Evolutionary conservation across 1,140 invertebrate species (phyloP).

Genomic region (Eriosoma lanigerum): DNA sequence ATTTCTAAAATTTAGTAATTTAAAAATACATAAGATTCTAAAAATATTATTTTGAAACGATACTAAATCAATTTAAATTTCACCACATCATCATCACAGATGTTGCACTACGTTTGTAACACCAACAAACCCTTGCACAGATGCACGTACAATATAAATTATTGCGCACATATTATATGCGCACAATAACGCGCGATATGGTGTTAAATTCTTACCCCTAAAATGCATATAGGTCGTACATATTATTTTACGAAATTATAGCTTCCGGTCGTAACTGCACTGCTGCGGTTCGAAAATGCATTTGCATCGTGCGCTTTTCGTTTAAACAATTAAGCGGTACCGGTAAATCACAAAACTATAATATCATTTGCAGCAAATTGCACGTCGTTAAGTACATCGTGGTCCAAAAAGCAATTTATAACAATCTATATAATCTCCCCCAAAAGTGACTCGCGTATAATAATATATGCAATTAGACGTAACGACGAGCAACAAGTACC

Average conservation of each 20-base stretch:
- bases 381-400: neutral
- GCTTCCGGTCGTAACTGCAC: neutral
- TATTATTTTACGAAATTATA: neutral
- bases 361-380: slow-evolving; percentile 34
- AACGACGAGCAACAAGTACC: slow-evolving; percentile 23
- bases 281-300: slow-evolving; percentile 26
- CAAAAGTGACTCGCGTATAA: neutral
- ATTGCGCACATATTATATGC: neutral
- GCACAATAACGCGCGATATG: neutral
- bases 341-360: slow-evolving; percentile 15
- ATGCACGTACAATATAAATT: neutral
- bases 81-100: no score
- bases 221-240: neutral
- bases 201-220: neutral
- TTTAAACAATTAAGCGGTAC: slow-evolving; percentile 12
- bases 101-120: no score
- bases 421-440: neutral
- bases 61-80: no score
- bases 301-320: slow-evolving; percentile 18
- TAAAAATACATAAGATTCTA: no score
- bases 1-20: no score
- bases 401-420: neutral
- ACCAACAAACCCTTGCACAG: no score
- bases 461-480: neutral
- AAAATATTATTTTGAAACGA: no score